Evolutionary conservation across 2,113 vertebrate genomes (phyloP).

Genomic region (Nipponia nippon): DNA sequence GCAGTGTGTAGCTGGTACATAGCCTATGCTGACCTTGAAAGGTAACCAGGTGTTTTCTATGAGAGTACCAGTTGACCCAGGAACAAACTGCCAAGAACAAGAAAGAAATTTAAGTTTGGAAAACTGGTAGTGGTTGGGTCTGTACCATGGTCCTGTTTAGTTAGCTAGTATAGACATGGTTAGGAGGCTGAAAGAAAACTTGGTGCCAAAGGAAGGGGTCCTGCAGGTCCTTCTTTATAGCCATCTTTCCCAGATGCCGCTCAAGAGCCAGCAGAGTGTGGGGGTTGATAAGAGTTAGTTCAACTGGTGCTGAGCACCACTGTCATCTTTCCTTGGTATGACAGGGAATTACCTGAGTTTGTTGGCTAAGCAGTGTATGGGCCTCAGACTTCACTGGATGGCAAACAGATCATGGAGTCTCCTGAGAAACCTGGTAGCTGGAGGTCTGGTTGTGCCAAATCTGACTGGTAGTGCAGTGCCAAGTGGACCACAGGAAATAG

Average conservation of each 20-base stretch:
- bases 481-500: not conserved
- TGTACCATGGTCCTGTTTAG: not conserved
- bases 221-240: not conserved
- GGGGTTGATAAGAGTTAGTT: not conserved
- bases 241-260: not conserved
- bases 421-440: not conserved
- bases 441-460: not conserved
- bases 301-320: not conserved
- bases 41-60: not conserved
- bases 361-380: not conserved
- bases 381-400: not conserved
- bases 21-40: not conserved
- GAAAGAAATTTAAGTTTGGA: not conserved
- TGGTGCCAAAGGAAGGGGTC: not conserved
- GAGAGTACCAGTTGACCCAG: not conserved
- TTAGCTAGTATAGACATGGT: not conserved
- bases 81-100: not conserved
- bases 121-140: not conserved
- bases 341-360: not conserved
- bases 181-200: not conserved
- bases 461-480: not conserved
- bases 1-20: not conserved
- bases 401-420: not conserved
- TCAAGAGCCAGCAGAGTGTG: not conserved
- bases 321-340: not conserved